Percentiles rank a stretch among this genome's conserved stretches.
phyloP scores from a whole-genome alignment of 1,140 invertebrate species.

The Doryteuthis pealeii region DNA sequence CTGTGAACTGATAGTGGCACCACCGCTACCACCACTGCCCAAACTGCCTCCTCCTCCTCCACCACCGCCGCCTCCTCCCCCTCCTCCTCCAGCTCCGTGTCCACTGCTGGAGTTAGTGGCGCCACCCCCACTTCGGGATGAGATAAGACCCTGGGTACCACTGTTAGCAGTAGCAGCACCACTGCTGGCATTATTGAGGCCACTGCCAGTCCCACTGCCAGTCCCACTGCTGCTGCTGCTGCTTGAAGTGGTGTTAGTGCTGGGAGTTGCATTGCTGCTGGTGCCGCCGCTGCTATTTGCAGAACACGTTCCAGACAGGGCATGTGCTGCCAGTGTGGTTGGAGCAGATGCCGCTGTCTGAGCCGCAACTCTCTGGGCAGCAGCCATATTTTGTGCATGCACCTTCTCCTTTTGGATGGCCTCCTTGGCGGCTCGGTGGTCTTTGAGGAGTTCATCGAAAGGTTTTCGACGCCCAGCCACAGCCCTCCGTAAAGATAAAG shows the following conservation, averaged over 20 bases:
- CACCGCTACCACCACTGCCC: background rate
- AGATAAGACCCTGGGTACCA: constrained; percentile 7
- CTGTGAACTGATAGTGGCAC: background rate
- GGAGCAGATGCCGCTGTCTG: constrained; percentile 25
- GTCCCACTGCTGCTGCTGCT: background rate
- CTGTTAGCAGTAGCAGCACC: constrained; percentile 35
- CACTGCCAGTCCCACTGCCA: background rate
- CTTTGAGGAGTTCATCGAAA: constrained; percentile 78
- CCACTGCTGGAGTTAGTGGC: background rate
- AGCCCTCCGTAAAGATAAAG: constrained; percentile 72
- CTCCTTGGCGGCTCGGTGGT: constrained; percentile 69
- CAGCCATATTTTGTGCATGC: constrained; percentile 35
- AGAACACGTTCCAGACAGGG: constrained; percentile 1
- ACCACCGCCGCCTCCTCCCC: constrained; percentile 24
- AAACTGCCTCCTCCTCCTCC: constrained; percentile 1
- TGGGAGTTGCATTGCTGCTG: constrained; percentile 8
- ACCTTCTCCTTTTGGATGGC: constrained; percentile 48
- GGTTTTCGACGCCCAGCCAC: constrained; percentile 75
- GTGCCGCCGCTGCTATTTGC: constrained; percentile 11
- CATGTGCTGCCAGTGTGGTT: constrained; percentile 17
- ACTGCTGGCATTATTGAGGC: background rate
- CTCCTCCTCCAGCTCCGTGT: constrained; percentile 41
- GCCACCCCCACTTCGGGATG: background rate
- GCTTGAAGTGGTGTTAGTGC: constrained; percentile 7
- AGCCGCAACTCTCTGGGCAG: constrained; percentile 20